Conservation (phyloP, 2,888 invertebrate species). For the Pecten maximus region DNA sequence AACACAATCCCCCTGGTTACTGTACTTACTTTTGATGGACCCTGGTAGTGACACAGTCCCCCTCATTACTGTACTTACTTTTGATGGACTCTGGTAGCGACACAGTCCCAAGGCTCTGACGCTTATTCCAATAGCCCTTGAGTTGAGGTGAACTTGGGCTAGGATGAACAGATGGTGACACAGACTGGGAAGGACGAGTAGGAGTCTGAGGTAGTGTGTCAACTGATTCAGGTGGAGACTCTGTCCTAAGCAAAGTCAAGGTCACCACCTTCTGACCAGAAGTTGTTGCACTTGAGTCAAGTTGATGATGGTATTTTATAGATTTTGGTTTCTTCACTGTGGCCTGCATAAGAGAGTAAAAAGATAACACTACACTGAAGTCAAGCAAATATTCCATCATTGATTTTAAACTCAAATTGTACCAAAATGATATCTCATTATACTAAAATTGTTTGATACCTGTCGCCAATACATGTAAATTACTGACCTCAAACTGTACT, state of each 20-base stretch:
- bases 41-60: no score
- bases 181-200: not conserved
- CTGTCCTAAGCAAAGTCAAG: constrained; percentile 67
- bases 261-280: constrained; percentile 74
- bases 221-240: constrained; percentile 37
- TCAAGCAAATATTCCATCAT: no score
- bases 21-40: no score
- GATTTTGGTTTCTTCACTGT: constrained; percentile 75
- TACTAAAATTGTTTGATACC: no score
- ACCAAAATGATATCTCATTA: no score
- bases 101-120: constrained; percentile 52
- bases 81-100: constrained; percentile 58
- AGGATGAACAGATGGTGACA: constrained; percentile 47
- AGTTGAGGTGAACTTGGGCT: constrained; percentile 68
- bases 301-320: constrained; percentile 71
- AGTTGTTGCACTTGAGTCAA: constrained; percentile 65
- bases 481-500: constrained; percentile 80
- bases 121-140: constrained; percentile 71
- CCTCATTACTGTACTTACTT: not conserved
- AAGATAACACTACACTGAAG: no score
- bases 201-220: constrained; percentile 11
- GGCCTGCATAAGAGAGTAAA: constrained; percentile 59
- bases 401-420: no score
- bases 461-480: no score
- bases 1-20: not conserved